Conservation (phyloP, 2,888 invertebrate species). For the Plutella xylostella region DNA sequence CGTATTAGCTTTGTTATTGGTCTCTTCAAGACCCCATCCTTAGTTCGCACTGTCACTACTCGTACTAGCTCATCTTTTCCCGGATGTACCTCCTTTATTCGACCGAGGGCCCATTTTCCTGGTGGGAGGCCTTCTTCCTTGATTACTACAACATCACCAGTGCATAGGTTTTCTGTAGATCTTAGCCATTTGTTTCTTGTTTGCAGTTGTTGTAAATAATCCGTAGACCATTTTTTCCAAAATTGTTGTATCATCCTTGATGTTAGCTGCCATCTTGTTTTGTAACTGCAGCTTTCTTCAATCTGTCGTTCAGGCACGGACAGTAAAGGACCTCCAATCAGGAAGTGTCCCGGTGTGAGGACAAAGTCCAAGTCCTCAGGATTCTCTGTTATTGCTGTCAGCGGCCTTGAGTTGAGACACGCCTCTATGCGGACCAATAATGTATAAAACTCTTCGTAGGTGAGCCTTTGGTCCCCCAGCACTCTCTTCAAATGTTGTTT, state of each 20-base stretch:
- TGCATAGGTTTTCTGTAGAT: background rate
- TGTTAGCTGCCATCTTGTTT: background rate
- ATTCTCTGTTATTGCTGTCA: background rate
- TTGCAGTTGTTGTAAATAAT: conserved; percentile 10
- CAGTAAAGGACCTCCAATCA: background rate
- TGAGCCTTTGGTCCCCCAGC: background rate
- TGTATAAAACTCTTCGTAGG: conserved; percentile 1
- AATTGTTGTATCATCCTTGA: conserved; percentile 9
- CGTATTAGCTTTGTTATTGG: background rate
- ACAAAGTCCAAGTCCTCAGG: background rate
- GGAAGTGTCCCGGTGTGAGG: background rate
- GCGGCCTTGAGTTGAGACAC: background rate
- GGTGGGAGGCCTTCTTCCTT: background rate
- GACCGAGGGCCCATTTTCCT: background rate
- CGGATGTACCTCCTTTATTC: background rate
- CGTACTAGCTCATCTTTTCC: background rate
- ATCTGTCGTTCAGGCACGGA: background rate
- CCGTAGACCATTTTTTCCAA: too few relatives aligned
- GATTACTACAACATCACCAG: background rate
- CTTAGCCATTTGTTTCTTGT: conserved; percentile 9
- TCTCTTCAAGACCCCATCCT: background rate
- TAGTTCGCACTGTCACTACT: background rate
- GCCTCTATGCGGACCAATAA: background rate
- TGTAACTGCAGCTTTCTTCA: background rate
- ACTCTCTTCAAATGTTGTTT: too few relatives aligned